Evolutionary conservation across 2,113 vertebrate genomes (phyloP), one percentile per base, ranked within the genome.

Genomic region (Nibea albiflora): DNA sequence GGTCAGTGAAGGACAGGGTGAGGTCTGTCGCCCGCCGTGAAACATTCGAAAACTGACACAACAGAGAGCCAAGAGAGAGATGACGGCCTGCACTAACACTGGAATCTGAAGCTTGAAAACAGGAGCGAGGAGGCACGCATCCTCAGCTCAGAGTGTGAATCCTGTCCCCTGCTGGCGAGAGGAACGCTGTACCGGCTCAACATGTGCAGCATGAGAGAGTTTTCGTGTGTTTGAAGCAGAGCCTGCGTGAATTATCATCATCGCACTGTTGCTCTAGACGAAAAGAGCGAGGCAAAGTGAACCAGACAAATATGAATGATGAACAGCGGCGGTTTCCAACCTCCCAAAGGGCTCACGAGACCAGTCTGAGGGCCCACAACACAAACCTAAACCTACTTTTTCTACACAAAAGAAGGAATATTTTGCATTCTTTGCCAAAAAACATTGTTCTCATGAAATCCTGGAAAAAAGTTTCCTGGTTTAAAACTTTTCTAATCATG

Each of bases 151-250:
- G 24, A 57, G 71, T 44, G 64, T 66, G 60, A 73, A 74, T 85
- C 62, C 81, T 85, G 87, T 74, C 85, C 84, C 77, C 86, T 91
- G 42, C 88, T 88, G 89, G 83, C 26, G 22, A 28, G n/a, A 58
- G 50, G 22, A 67, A 35, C 54, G 3, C 70, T 28, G 57, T 22
- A 3, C 70, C 17, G 63, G 39, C 62, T 70, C 75, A 60, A 60
- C 80, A 66, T 81, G 52, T 49, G 77, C n/a, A n/a, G 69, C 60
- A 17, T 7, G 9, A 24, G 49, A 81, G 69, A n/a, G 61, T 26
- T 60, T 52, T 39, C 47, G 28, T 64, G 52, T 31, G 4, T 20
- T 20, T 15, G 60, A 61, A 57, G 44, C 47, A 63, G 56, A 65
- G 5, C 9, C 79, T 47, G n/a, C 67, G 24, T 12, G 12, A 80